These are phyloP conservation scores for Clangula hyemalis DNA, from an alignment of 2,797 vertebrate genomes.

Conservation along the genomic window DNA sequence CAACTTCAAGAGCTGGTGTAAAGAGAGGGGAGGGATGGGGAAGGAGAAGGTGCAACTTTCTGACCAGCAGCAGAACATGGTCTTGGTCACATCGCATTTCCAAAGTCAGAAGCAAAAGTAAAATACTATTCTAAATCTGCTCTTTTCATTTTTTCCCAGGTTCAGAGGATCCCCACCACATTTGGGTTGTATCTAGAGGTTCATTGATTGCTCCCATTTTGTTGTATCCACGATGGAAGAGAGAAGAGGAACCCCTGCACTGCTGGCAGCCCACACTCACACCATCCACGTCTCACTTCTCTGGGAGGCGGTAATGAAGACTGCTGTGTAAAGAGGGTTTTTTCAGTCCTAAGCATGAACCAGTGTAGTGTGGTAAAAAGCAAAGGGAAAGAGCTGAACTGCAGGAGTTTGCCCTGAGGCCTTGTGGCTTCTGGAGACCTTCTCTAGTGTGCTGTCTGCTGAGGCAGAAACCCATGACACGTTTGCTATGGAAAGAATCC, in stretches of 20 bases:
- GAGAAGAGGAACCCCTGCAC: background rate
- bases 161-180: background rate
- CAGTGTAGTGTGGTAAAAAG: accelerated
- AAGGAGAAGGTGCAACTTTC: background rate
- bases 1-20: background rate
- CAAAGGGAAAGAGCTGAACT: background rate
- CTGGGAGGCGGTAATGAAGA: background rate
- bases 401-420: background rate
- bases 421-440: background rate
- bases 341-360: background rate
- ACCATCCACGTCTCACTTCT: accelerated
- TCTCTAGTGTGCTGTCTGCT: background rate
- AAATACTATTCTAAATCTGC: background rate
- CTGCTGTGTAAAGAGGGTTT: accelerated
- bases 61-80: background rate
- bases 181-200: background rate
- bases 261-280: accelerated
- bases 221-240: background rate
- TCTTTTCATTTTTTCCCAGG: background rate
- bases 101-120: background rate
- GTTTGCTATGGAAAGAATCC: background rate
- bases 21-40: background rate
- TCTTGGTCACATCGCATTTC: background rate
- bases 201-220: background rate
- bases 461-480: background rate